Conservation (phyloP, 2,797 vertebrate genomes). For the Pseudomugil tenellus region DNA sequence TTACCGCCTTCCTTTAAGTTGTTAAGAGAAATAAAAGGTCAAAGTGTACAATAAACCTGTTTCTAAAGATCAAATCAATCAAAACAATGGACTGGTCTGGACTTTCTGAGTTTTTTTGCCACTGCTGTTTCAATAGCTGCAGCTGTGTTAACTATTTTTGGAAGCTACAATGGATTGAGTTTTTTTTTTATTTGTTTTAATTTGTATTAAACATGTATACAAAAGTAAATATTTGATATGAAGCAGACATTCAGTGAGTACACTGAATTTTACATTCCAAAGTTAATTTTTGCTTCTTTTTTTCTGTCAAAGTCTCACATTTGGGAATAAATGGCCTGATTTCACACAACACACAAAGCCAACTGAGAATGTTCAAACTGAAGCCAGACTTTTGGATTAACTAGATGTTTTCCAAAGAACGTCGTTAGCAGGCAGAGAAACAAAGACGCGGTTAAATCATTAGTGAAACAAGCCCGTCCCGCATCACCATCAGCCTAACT, state of each 20-base stretch:
- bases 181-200: neutral
- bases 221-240: neutral
- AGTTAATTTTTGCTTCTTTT: neutral
- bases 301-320: constrained; percentile 23
- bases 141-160: too few species aligned
- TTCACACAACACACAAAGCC: constrained; percentile 33
- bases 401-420: constrained; percentile 37
- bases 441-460: constrained; percentile 58
- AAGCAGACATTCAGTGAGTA: constrained; percentile 13
- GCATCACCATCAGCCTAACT: constrained; percentile 28
- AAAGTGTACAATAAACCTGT: neutral
- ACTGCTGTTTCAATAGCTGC: neutral
- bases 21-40: constrained; percentile 10
- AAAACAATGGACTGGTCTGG: neutral
- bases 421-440: constrained; percentile 45
- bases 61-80: neutral
- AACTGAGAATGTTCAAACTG: constrained; percentile 49
- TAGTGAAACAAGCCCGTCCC: constrained; percentile 45
- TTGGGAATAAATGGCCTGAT: constrained; percentile 21
- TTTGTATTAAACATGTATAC: neutral
- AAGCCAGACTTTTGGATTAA: constrained; percentile 57
- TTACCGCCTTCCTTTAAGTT: constrained; percentile 24
- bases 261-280: neutral
- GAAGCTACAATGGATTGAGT: neutral
- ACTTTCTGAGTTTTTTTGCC: neutral